A percentile compares a stretch with the other conserved stretches of the same genome.
phyloP scores from a whole-genome alignment of 2,113 vertebrate genomes.

The Ranitomeya variabilis region DNA sequence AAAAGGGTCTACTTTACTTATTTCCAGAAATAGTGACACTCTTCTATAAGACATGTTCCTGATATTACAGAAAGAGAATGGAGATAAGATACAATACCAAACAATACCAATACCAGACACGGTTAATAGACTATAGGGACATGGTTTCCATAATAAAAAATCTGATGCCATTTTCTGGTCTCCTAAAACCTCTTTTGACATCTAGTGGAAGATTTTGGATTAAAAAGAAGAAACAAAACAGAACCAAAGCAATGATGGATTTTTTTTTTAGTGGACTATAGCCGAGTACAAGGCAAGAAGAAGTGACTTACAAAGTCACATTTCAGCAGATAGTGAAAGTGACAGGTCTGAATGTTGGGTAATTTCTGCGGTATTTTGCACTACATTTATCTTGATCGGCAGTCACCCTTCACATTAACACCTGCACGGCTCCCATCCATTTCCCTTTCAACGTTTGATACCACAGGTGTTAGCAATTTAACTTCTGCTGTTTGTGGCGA shows the following conservation, averaged over 20 bases:
- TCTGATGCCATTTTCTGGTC: too few species aligned
- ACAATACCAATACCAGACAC: too few species aligned
- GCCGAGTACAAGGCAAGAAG: conserved; percentile 19
- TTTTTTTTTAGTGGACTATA: not conserved
- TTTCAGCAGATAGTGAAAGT: conserved; percentile 55
- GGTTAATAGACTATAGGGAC: too few species aligned
- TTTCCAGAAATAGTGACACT: too few species aligned
- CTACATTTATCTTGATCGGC: conserved; percentile 48
- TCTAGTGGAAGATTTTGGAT: not conserved
- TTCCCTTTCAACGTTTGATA: conserved; percentile 32
- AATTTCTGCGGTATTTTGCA: conserved; percentile 48
- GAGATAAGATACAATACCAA: too few species aligned
- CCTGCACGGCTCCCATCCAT: not conserved
- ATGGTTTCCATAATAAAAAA: too few species aligned
- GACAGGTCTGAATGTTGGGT: conserved; percentile 49
- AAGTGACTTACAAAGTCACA: conserved; percentile 27
- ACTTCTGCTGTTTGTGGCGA: conserved; percentile 1
- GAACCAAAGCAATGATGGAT: conserved; percentile 33
- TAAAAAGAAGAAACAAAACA: not conserved
- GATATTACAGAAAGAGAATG: too few species aligned
- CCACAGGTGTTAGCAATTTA: conserved; percentile 48
- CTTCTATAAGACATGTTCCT: too few species aligned
- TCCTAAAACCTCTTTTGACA: too few species aligned
- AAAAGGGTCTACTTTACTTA: too few species aligned
- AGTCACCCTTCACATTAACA: conserved; percentile 46